Conservation (phyloP, 1,140 invertebrate genomes). For the Microplitis mediator region DNA sequence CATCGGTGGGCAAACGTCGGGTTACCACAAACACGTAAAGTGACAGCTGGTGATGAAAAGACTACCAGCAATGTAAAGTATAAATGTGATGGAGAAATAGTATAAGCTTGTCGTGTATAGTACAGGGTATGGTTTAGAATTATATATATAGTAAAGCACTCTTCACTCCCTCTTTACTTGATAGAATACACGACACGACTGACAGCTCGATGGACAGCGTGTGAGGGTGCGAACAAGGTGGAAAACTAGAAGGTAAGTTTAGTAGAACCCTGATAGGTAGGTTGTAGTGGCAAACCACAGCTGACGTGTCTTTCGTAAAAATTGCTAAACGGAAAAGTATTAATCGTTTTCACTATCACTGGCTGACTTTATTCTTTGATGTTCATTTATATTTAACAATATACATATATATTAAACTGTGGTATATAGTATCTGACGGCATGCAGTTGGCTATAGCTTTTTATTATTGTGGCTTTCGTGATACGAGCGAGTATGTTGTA, state of each 20-base stretch:
- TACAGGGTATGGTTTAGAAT: too few species aligned
- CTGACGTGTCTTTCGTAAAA: constrained; percentile 45
- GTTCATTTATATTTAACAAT: too few species aligned
- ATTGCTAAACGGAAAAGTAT: not conserved
- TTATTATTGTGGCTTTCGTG: too few species aligned
- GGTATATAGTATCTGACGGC: too few species aligned
- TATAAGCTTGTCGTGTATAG: not conserved
- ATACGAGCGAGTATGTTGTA: too few species aligned
- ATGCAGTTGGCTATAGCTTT: too few species aligned
- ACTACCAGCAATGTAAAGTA: not conserved
- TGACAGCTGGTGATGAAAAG: not conserved
- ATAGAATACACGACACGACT: not conserved
- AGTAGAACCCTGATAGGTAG: not conserved
- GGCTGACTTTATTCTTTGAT: too few species aligned
- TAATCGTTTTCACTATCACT: too few species aligned
- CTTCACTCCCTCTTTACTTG: not conserved
- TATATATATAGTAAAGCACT: not conserved
- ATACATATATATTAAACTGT: too few species aligned
- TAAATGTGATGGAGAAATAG: not conserved
- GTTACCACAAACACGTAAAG: not conserved
- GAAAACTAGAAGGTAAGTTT: constrained; percentile 42
- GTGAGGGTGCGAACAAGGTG: constrained; percentile 54
- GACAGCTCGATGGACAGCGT: constrained; percentile 28
- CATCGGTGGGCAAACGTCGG: not conserved
- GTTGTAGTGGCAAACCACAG: constrained; percentile 51